Percentiles rank a stretch among this genome's conserved stretches.
Conservation (phyloP, 1,140 invertebrate species). For the Camponotus pennsylvanicus region DNA sequence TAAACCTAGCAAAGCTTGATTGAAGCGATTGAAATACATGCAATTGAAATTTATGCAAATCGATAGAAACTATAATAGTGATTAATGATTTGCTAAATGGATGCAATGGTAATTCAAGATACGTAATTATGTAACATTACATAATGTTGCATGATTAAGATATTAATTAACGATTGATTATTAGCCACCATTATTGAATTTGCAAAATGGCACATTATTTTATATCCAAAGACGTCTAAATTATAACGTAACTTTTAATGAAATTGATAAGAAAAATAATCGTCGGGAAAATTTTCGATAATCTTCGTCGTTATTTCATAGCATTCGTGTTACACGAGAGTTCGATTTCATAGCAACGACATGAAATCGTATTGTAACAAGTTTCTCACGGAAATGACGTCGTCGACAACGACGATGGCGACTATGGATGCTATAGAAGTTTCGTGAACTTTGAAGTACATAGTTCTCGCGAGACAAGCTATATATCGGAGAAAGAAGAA, state of each 20-base stretch:
- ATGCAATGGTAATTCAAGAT: not conserved
- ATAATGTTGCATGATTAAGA: not conserved
- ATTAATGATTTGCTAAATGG: conserved; percentile 5
- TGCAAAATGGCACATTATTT: not conserved
- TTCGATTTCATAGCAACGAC: conserved; percentile 32
- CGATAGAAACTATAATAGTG: not conserved
- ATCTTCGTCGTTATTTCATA: not conserved
- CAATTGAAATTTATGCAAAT: not conserved
- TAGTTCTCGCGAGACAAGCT: conserved; percentile 27
- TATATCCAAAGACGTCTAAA: not conserved
- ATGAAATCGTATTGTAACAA: conserved; percentile 28
- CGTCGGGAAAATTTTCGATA: not conserved
- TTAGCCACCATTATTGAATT: not conserved
- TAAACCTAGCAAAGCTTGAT: not conserved
- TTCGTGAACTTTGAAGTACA: conserved; percentile 42
- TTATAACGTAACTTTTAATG: not conserved
- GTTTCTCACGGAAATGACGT: conserved; percentile 23
- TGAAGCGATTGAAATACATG: not conserved
- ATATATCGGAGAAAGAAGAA: not conserved
- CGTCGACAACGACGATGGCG: not conserved
- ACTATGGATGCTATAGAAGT: conserved; percentile 40
- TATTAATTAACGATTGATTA: not conserved
- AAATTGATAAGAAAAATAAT: not conserved
- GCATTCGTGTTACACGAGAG: not conserved
- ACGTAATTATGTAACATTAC: not conserved